Conservation (phyloP, 2,888 invertebrate species). For the Acanthosoma haemorrhoidale region DNA sequence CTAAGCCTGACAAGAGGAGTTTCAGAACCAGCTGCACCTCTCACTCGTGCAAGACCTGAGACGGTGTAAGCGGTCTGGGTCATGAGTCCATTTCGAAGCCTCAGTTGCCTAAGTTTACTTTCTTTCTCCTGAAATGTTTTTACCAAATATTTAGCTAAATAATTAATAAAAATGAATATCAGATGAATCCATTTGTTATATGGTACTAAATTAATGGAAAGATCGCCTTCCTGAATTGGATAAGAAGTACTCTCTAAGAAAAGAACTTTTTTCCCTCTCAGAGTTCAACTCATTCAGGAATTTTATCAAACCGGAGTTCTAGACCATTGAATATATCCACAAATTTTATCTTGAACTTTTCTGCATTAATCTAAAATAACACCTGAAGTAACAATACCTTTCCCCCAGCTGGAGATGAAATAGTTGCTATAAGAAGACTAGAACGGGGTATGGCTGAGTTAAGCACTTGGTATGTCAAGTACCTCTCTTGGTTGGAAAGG, state of each 20-base stretch:
- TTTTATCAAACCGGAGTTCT: too few relatives aligned
- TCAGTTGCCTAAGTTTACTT: constrained; percentile 51
- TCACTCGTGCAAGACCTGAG: constrained; percentile 63
- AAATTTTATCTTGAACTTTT: too few relatives aligned
- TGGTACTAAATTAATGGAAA: too few relatives aligned
- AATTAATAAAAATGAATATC: too few relatives aligned
- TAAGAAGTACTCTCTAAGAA: too few relatives aligned
- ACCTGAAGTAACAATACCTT: constrained; percentile 41
- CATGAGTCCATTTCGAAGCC: constrained; percentile 58
- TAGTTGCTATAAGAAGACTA: constrained; percentile 62
- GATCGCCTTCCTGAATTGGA: too few relatives aligned
- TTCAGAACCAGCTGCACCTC: constrained; percentile 53
- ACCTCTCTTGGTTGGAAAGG: constrained; percentile 58
- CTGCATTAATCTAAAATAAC: too few relatives aligned
- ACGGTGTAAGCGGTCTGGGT: constrained; percentile 65
- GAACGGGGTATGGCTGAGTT: constrained; percentile 66
- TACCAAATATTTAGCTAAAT: too few relatives aligned
- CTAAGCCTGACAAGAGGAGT: constrained; percentile 58
- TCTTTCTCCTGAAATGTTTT: constrained; percentile 55
- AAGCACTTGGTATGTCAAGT: constrained; percentile 61
- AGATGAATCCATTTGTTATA: too few relatives aligned
- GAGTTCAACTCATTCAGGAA: too few relatives aligned
- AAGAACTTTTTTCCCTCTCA: too few relatives aligned
- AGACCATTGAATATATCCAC: too few relatives aligned
- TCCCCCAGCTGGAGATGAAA: constrained; percentile 51